phyloP scores from a whole-genome alignment of 1,140 invertebrate species.

The Drosophila subobscura region DNA sequence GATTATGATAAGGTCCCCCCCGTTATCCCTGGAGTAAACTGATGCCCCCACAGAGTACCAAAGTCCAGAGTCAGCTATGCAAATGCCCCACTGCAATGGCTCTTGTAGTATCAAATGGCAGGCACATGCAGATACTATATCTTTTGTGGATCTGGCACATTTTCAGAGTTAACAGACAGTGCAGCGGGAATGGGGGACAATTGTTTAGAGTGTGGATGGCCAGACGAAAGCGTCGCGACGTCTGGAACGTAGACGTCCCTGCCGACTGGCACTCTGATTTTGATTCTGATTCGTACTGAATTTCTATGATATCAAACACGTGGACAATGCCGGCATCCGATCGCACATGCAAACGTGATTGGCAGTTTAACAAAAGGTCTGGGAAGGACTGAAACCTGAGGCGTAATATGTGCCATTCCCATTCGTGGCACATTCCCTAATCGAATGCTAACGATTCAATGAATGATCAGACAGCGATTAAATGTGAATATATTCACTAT shows the following conservation, averaged over 20 bases:
- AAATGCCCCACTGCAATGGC: conserved; percentile 11
- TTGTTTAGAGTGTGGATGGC: conserved; percentile 37
- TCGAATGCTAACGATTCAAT: too few species aligned
- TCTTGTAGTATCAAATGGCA: conserved; percentile 37
- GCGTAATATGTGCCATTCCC: too few species aligned
- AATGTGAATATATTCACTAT: conserved; percentile 22
- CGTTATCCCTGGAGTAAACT: conserved; percentile 28
- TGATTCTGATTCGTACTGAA: conserved; percentile 12
- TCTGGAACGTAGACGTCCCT: conserved; percentile 6
- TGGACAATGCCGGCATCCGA: conserved; percentile 22
- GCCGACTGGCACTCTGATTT: background rate
- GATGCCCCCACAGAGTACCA: conserved; percentile 19
- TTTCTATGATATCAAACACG: conserved; percentile 20
- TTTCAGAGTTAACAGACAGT: conserved; percentile 9
- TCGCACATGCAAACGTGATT: background rate
- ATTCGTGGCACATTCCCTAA: too few species aligned
- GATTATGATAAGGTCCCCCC: conserved; percentile 31
- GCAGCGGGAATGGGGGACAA: background rate
- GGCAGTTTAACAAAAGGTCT: too few species aligned
- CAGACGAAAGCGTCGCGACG: conserved; percentile 23
- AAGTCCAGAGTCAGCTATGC: conserved; percentile 38
- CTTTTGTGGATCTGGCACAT: conserved; percentile 39
- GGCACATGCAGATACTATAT: conserved; percentile 40
- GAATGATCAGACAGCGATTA: conserved; percentile 19
- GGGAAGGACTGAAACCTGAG: too few species aligned